Base-by-base conservation (phyloP, 2,888 invertebrate species). In the Odontocolon sp. region DNA sequence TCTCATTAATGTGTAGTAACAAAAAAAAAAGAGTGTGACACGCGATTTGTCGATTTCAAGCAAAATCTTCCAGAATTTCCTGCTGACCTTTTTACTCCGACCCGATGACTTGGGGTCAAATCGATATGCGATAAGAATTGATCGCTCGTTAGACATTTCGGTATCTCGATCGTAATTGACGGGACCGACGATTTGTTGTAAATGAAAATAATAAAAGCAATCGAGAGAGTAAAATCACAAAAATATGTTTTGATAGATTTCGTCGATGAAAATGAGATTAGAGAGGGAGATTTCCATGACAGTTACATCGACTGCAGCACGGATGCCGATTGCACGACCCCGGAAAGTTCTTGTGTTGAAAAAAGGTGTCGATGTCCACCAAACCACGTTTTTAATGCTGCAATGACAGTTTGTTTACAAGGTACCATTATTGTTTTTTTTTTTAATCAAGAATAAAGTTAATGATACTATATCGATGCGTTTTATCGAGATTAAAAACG, bases 391-490 rank as follows among this genome's bases (percentile, higher is more conserved):
- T 81, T 74, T 14, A 84, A 81, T 28, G 72, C 75, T 40, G 74
- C 77, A 2, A 74, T 82, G 77, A 87, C 85, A 0, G 52, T 72
- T 5, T 88, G 88, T 9, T 45, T 87, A 3, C 77, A 70, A 82
- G 78, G 86, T 87, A 82, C 9, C 18, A n/a, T 28, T 28, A 47
- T 31, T 36, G 26, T 42, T 16, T 23, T 36, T 16, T 4, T 16
- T 11, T 75, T n/a, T 73, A 21, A 38, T 16, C 23, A 21, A 36
- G 9, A 31, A 59, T 59, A 57, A 61, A 47, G 45, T 38, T 5
- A 56, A 31, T 31, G 31, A 31, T 31, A 4, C 36, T 36, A 9
- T 2, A 36, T 36, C 9, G 3, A 4, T 36, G 8, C 9, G n/a
- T 9, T n/a, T n/a, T n/a, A n/a, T n/a, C n/a, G n/a, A n/a, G n/a